Conservation (phyloP, 2,888 invertebrate species). For the Pollenia griseotomentosa region DNA sequence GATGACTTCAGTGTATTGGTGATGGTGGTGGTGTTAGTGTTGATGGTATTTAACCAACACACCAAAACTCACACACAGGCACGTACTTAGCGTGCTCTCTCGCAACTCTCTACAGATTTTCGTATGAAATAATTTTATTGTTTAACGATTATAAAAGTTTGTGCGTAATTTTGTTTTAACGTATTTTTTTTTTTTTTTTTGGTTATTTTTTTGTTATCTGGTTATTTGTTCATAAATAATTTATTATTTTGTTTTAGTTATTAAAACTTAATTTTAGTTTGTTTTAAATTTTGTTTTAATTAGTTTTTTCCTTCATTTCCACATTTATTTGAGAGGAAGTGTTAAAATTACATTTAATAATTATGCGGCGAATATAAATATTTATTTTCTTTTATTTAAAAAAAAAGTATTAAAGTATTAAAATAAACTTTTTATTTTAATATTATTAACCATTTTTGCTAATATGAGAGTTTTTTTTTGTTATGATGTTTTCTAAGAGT, state of each 20-base stretch:
- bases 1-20: neutral
- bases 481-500: neutral
- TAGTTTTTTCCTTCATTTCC: constrained; percentile 7
- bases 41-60: neutral
- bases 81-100: neutral
- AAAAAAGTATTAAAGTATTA: constrained; percentile 27
- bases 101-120: neutral
- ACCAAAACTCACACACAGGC: neutral
- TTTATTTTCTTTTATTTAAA: neutral
- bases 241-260: constrained; percentile 27
- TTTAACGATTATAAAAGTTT: constrained; percentile 10
- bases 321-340: neutral
- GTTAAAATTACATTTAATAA: constrained; percentile 3
- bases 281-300: constrained; percentile 8
- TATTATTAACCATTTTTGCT: constrained; percentile 47
- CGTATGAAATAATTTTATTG: constrained; percentile 5
- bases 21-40: neutral
- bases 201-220: neutral
- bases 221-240: neutral
- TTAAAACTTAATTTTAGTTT: constrained; percentile 32
- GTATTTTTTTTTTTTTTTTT: neutral
- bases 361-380: neutral
- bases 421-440: constrained; percentile 53
- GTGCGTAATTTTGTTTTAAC: constrained; percentile 15
- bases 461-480: neutral